Evolutionary conservation across 2,888 invertebrate species (phyloP).

Genomic region (Acleris laterana): DNA sequence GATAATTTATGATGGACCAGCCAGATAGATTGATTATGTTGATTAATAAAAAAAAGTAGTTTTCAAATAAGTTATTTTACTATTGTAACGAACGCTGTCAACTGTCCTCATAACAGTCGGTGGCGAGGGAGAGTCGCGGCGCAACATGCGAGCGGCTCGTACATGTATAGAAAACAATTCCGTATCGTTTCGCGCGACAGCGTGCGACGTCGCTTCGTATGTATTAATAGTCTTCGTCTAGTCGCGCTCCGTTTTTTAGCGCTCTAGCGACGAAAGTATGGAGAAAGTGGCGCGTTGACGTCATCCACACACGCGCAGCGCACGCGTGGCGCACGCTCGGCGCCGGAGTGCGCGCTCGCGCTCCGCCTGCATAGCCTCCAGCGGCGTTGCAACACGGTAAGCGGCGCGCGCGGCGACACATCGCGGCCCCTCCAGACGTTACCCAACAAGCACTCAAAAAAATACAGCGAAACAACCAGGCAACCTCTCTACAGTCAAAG

Average conservation of each 20-base stretch:
- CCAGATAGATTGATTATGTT: too few species aligned
- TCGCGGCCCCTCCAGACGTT: conserved; percentile 76
- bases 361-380: conserved; percentile 59
- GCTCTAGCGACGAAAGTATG: conserved; percentile 82
- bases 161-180: conserved; percentile 69
- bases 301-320: conserved; percentile 78
- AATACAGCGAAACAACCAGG: conserved; percentile 40
- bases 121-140: conserved; percentile 55
- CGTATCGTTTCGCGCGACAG: conserved; percentile 74
- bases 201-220: conserved; percentile 72
- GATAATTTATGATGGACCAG: neutral
- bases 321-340: conserved; percentile 60
- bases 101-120: conserved; percentile 1
- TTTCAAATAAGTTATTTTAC: neutral
- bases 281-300: conserved; percentile 83
- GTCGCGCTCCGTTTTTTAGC: conserved; percentile 78
- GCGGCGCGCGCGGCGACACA: conserved; percentile 68
- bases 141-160: conserved; percentile 56
- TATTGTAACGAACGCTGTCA: conserved; percentile 17
- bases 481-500: conserved; percentile 46
- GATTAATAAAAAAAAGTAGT: too few species aligned
- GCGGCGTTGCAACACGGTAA: conserved; percentile 73
- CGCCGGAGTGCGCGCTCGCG: conserved; percentile 44
- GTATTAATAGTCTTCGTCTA: conserved; percentile 77
- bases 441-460: conserved; percentile 60